A percentile compares a stretch with the other conserved stretches of the same genome.
phyloP scores from a whole-genome alignment of 92 coral and sea anemone species.

The Hydrozoanthus gracilis region DNA sequence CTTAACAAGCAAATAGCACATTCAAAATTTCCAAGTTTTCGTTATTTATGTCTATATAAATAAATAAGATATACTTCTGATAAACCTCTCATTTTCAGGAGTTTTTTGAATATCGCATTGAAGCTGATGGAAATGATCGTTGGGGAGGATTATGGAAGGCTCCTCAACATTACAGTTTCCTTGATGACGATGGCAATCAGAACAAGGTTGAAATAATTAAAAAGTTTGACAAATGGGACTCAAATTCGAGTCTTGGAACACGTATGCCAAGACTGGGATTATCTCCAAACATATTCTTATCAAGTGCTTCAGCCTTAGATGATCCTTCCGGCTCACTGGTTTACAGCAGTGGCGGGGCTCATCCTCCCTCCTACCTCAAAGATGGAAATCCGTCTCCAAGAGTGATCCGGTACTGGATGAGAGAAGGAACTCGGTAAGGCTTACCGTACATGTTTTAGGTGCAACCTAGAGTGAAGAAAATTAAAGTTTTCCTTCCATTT shows the following conservation, averaged over 20 bases:
- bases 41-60: too few relatives aligned
- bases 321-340: slow-evolving; percentile 60
- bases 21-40: too few relatives aligned
- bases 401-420: slow-evolving; percentile 63
- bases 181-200: slow-evolving; percentile 40
- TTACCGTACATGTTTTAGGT: too few relatives aligned
- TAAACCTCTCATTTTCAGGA: too few relatives aligned
- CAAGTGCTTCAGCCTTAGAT: slow-evolving; percentile 34
- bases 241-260: slow-evolving; percentile 28
- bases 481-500: neutral
- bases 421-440: slow-evolving; percentile 59
- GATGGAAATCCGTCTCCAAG: slow-evolving; percentile 46
- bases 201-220: slow-evolving; percentile 39
- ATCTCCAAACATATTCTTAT: slow-evolving; percentile 50
- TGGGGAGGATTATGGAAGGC: neutral
- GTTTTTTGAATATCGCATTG: neutral
- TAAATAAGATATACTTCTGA: too few relatives aligned
- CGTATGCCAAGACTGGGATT: slow-evolving; percentile 62
- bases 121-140: neutral
- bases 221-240: slow-evolving; percentile 43
- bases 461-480: neutral
- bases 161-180: slow-evolving; percentile 47
- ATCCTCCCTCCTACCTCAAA: slow-evolving; percentile 37
- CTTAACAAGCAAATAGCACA: too few relatives aligned
- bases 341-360: slow-evolving; percentile 30